These are phyloP conservation scores for Amphiprion ocellaris DNA, from an alignment of 2,113 vertebrate genomes.

Conservation along the genomic window DNA sequence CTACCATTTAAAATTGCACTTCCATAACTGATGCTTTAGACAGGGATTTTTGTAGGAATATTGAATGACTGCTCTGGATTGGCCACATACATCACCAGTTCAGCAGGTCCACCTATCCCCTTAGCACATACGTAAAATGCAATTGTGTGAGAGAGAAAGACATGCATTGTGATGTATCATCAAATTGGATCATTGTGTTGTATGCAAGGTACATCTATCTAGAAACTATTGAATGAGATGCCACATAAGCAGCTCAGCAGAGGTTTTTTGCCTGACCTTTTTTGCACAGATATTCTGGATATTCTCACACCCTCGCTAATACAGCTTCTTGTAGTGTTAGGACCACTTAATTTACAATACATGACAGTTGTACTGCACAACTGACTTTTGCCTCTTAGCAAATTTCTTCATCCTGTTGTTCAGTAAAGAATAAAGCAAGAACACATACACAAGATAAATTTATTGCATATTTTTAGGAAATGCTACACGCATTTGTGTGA, in stretches of 20 bases:
- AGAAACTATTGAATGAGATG: background rate
- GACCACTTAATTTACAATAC: background rate
- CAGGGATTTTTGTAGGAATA: background rate
- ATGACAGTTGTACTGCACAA: too few relatives aligned
- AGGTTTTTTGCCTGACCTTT: background rate
- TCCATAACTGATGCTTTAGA: background rate
- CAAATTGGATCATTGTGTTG: conserved; percentile 32
- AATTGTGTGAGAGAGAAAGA: conserved; percentile 1
- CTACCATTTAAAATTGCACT: too few relatives aligned
- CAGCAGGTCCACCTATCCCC: conserved; percentile 6
- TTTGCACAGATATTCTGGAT: conserved; percentile 3
- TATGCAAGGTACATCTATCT: conserved; percentile 12
- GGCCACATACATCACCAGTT: conserved; percentile 34
- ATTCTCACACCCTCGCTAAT: background rate
- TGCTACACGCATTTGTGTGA: background rate
- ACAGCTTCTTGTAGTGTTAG: background rate
- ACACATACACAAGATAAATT: too few relatives aligned
- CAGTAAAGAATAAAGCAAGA: background rate
- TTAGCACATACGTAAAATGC: conserved; percentile 15
- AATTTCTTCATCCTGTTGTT: background rate
- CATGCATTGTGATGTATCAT: conserved; percentile 5
- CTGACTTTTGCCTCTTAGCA: background rate
- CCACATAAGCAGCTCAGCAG: background rate
- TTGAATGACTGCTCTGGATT: conserved; percentile 7
- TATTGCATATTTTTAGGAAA: background rate